These are phyloP conservation scores for Propithecus deckenii DNA, from an alignment of 2,797 vertebrate genomes.

Conservation along the genomic window DNA sequence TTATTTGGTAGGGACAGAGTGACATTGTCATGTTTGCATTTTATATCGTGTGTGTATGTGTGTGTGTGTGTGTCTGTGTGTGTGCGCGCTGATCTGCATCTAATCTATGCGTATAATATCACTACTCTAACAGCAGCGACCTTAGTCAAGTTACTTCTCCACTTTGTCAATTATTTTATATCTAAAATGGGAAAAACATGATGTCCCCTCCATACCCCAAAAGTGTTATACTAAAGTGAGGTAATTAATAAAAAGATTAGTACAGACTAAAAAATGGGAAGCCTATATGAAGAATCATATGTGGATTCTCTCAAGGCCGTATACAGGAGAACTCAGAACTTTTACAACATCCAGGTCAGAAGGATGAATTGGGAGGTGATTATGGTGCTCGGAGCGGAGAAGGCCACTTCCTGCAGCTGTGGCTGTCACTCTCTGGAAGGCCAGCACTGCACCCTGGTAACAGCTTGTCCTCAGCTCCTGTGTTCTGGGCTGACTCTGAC, in stretches of 20 bases:
- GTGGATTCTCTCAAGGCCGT: background rate
- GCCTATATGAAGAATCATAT: background rate
- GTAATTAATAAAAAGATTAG: background rate
- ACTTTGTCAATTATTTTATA: background rate
- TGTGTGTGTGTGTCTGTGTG: no score
- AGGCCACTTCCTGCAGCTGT: no score
- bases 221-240: background rate
- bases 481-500: background rate
- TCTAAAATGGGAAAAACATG: background rate
- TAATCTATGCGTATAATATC: background rate
- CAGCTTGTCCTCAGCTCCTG: accelerated
- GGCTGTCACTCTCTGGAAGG: background rate
- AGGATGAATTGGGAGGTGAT: background rate
- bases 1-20: background rate
- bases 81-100: background rate
- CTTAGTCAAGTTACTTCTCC: background rate
- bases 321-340: background rate
- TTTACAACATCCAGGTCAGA: background rate
- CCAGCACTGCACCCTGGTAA: accelerated
- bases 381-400: accelerated
- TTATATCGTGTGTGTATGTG: accelerated
- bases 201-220: no score
- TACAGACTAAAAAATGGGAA: background rate
- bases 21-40: background rate
- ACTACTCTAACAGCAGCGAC: background rate